Evolutionary conservation across 1,140 invertebrate species (phyloP).

Genomic region (Aphidius ervi): DNA sequence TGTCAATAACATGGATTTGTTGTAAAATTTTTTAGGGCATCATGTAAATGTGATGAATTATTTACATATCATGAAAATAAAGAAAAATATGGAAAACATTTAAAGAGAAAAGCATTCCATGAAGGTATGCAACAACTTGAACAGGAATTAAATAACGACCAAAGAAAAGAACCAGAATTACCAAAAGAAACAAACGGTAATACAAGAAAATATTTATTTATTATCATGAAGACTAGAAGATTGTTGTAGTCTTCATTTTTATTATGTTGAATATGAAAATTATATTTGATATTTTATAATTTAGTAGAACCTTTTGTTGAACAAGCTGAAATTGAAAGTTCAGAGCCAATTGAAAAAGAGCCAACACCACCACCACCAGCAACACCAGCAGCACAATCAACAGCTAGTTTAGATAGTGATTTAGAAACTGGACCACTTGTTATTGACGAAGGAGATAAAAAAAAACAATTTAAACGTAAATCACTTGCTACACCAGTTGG

Average conservation of each 20-base stretch:
- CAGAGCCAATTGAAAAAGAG: neutral
- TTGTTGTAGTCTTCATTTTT: too few relatives aligned
- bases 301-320: slow-evolving; percentile 23
- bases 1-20: slow-evolving; percentile 5
- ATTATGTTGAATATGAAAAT: too few relatives aligned
- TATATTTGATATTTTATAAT: too few relatives aligned
- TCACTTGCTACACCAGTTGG: slow-evolving; percentile 31
- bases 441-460: slow-evolving; percentile 60
- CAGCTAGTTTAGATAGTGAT: slow-evolving; percentile 41
- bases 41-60: slow-evolving; percentile 54
- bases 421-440: slow-evolving; percentile 54
- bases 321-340: slow-evolving; percentile 26
- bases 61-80: slow-evolving; percentile 59
- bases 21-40: slow-evolving; percentile 38
- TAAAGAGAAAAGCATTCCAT: slow-evolving; percentile 63
- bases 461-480: slow-evolving; percentile 44
- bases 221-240: too few relatives aligned
- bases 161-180: slow-evolving; percentile 25
- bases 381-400: slow-evolving; percentile 26
- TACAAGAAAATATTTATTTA: neutral
- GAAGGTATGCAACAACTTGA: slow-evolving; percentile 66
- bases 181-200: slow-evolving; percentile 27
- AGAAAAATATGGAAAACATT: slow-evolving; percentile 63
- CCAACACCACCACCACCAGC: slow-evolving; percentile 3
- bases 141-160: slow-evolving; percentile 42